Evolutionary conservation across 2,113 vertebrate genomes (phyloP), one percentile per base, ranked within the genome.

Genomic region (Neodontobutis hainanensis): DNA sequence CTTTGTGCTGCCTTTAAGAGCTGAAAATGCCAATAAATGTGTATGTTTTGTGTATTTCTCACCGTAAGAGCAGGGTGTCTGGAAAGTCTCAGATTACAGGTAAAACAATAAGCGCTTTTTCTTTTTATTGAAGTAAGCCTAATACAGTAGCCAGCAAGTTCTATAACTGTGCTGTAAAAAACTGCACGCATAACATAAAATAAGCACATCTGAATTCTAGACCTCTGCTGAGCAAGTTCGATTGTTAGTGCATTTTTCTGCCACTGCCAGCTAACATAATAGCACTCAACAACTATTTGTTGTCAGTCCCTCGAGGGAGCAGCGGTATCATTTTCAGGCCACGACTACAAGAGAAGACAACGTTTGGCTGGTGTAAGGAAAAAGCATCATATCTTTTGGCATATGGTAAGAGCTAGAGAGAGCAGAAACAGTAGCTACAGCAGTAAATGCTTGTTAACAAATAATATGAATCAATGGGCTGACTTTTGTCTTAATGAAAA

Each of bases 1-100:
- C 36, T 38, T 6, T 38, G 36, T 38, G 36, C n/a, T 38, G 36
- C 6, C 36, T 38, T 38, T 38, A 38, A 4, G 4, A 6, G 36
- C 36, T 38, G 36, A 38, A 38, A 12, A 45, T 12, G 8, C 5
- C 12, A 45, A 53, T 66, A 58, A 58, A 70, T 52, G 38, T 19
- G n/a, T n/a, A n/a, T n/a, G n/a, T n/a, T n/a, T n/a, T n/a, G n/a
- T 60, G 53, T 36, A 34, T 66, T 65, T 61, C 32, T 49, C 12
- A 45, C 9, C 10, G 44, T 38, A 38, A 38, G 36, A 7, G 36
- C 53, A 34, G 73, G 45, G 11, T 49, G 58, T 19, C 19, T 6
- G 58, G 73, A 56, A 51, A 46, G 43, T 57, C 68, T 68, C 5
- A 19, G 45, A 32, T 38, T 57, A n/a, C 19, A 4, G 15, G 27